Conservation (phyloP, 2,113 vertebrate genomes). For the Percina caprodes region DNA sequence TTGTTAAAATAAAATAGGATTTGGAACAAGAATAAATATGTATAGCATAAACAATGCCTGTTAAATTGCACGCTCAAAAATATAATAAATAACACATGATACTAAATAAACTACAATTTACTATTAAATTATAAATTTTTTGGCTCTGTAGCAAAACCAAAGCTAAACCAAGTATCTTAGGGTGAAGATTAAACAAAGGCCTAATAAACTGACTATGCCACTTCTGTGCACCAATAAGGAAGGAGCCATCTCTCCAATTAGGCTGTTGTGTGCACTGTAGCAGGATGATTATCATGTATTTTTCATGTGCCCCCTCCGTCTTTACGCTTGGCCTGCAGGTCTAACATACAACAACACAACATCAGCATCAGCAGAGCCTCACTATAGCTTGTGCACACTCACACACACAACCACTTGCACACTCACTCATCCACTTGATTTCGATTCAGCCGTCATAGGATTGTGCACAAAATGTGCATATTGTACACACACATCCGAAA, state of each 20-base stretch:
- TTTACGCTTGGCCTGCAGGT: constrained; percentile 72
- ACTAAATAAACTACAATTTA: neutral
- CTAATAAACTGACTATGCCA: constrained; percentile 45
- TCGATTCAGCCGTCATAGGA: constrained; percentile 56
- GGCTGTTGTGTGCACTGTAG: constrained; percentile 72
- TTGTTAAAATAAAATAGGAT: neutral
- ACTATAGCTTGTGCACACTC: neutral
- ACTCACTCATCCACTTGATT: constrained; percentile 47
- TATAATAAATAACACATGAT: neutral
- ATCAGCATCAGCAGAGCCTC: constrained; percentile 45
- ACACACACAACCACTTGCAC: constrained; percentile 29
- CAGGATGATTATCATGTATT: constrained; percentile 79
- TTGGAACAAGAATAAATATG: neutral
- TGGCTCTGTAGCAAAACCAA: constrained; percentile 31
- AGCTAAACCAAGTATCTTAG: constrained; percentile 37
- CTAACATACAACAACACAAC: constrained; percentile 71
- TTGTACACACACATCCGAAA: constrained; percentile 22
- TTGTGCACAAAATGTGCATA: constrained; percentile 18
- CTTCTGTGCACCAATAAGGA: constrained; percentile 50
- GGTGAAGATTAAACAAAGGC: constrained; percentile 66
- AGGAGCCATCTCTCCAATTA: constrained; percentile 60
- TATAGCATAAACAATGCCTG: neutral
- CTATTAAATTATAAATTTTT: neutral
- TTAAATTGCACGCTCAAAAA: neutral
- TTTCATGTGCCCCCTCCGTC: constrained; percentile 75